Conservation (phyloP, 2,797 vertebrate genomes). For the Nothura maculosa region DNA sequence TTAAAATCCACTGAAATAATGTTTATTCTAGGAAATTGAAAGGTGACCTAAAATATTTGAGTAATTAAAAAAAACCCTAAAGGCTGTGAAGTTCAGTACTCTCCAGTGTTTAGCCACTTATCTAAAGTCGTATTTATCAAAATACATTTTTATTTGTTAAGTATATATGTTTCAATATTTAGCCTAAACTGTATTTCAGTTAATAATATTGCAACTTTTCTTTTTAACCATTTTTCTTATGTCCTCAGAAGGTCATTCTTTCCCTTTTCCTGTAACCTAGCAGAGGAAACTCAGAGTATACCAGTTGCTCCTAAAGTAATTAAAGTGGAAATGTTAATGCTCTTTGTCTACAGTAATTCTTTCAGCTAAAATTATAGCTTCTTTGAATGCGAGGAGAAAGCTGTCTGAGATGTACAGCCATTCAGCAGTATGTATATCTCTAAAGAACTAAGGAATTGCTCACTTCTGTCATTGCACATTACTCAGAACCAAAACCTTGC, state of each 20-base stretch:
- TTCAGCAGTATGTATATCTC: not conserved
- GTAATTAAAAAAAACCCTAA: not conserved
- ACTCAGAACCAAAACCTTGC: not conserved
- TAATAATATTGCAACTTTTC: not conserved
- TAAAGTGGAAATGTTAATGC: not conserved
- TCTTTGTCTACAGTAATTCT: not conserved
- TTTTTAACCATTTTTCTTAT: not conserved
- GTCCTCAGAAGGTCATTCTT: conserved; percentile 8
- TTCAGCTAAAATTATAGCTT: not conserved
- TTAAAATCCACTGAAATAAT: not conserved
- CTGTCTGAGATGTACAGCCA: not conserved
- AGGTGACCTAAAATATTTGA: not conserved
- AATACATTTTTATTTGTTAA: not conserved
- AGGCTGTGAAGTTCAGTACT: not conserved
- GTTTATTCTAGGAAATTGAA: not conserved
- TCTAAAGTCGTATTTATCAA: not conserved
- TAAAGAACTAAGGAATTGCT: not conserved
- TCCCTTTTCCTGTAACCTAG: conserved; percentile 9
- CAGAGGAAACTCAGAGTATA: not conserved
- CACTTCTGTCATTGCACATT: not conserved
- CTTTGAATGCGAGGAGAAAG: not conserved
- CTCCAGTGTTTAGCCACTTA: not conserved
- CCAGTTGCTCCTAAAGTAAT: not conserved
- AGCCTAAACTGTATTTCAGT: not conserved
- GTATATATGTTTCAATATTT: not conserved